These are phyloP conservation scores for Agonopterix subpropinquella DNA, from an alignment of 2,888 invertebrate genomes.

Conservation along the genomic window DNA sequence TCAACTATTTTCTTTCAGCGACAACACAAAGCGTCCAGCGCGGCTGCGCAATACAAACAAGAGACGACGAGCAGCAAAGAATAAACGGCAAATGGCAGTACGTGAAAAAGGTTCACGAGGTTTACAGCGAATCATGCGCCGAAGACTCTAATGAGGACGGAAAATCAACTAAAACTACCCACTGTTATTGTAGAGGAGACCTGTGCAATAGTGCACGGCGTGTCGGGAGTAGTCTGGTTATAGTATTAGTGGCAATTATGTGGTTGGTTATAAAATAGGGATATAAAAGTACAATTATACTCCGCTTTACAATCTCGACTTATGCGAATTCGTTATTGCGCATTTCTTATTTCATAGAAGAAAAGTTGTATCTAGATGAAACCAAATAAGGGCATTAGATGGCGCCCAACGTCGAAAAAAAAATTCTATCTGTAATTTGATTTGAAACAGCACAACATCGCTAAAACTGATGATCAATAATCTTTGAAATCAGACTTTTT, in stretches of 20 bases:
- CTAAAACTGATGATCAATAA: too few relatives aligned
- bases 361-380: too few relatives aligned
- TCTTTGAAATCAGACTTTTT: too few relatives aligned
- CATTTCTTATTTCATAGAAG: too few relatives aligned
- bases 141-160: constrained; percentile 73
- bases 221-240: background rate
- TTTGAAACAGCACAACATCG: too few relatives aligned
- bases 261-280: too few relatives aligned
- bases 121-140: constrained; percentile 81
- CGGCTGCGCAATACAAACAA: constrained; percentile 83
- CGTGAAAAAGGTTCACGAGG: constrained; percentile 78
- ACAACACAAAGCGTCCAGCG: constrained; percentile 49
- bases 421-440: too few relatives aligned
- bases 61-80: constrained; percentile 74
- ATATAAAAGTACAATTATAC: too few relatives aligned
- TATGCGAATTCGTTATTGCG: too few relatives aligned
- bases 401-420: too few relatives aligned
- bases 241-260: background rate
- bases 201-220: constrained; percentile 78
- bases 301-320: too few relatives aligned
- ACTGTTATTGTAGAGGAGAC: constrained; percentile 85
- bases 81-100: constrained; percentile 74
- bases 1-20: constrained; percentile 25
- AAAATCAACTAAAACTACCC: constrained; percentile 72
- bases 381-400: too few relatives aligned